These are phyloP conservation scores for Camelus bactrianus DNA, from an alignment of 2,113 vertebrate species.

Conservation along the genomic window DNA sequence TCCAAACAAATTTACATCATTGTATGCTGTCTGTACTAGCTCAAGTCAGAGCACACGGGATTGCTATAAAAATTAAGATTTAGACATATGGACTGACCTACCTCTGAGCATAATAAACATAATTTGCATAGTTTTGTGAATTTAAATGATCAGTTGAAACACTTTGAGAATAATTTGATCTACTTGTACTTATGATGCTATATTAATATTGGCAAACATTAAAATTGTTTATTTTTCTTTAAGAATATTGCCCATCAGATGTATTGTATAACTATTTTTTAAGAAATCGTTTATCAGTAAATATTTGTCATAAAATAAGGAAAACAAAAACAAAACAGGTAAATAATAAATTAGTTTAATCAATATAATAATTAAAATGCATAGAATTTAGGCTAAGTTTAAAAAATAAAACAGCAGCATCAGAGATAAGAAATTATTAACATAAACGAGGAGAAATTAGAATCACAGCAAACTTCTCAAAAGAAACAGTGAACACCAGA, in stretches of 20 bases:
- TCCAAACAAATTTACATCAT: neutral
- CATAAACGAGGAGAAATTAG: too few relatives aligned
- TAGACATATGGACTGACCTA: neutral
- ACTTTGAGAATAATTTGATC: neutral
- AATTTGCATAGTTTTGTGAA: neutral
- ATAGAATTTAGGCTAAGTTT: neutral
- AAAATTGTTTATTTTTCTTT: neutral
- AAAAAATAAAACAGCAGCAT: neutral
- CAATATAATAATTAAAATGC: neutral
- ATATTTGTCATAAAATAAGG: neutral
- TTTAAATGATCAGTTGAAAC: neutral
- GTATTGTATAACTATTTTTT: neutral
- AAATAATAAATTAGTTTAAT: neutral
- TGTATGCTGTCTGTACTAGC: neutral
- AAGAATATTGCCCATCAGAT: neutral
- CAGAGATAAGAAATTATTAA: too few relatives aligned
- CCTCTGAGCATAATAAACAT: neutral
- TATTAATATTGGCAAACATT: slow-evolving; percentile 6
- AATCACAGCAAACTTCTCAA: too few relatives aligned
- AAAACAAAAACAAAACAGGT: neutral
- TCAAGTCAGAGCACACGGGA: neutral
- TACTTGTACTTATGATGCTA: neutral
- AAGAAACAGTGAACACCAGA: neutral
- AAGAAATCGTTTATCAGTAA: neutral
- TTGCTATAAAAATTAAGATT: neutral